phyloP scores from a whole-genome alignment of 2,888 invertebrate genomes.

The Andrena hattorfiana region DNA sequence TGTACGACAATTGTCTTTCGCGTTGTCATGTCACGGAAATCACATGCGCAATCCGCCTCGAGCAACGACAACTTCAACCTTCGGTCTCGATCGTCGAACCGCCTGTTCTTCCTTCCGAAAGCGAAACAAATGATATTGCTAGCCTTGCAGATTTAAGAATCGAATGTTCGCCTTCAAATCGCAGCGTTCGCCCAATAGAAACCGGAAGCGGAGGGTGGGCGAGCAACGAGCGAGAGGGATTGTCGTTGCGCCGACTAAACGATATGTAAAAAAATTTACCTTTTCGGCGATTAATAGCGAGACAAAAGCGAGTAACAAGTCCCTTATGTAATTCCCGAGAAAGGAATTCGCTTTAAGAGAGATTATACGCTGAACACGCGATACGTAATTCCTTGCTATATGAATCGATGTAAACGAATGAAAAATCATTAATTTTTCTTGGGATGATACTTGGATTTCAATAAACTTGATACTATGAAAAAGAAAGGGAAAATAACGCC shows the following conservation, averaged over 20 bases:
- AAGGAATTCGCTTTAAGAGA: slow-evolving; percentile 54
- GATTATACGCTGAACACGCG: slow-evolving; percentile 77
- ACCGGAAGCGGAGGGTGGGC: not conserved
- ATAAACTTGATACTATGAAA: slow-evolving; percentile 85
- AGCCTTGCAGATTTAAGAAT: not conserved
- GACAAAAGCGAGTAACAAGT: slow-evolving; percentile 39
- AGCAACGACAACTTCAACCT: slow-evolving; percentile 60
- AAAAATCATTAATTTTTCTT: slow-evolving; percentile 81
- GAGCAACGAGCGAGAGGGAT: slow-evolving; percentile 28
- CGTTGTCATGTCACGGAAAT: slow-evolving; percentile 10
- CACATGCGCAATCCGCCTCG: slow-evolving; percentile 27
- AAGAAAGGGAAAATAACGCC: slow-evolving; percentile 79
- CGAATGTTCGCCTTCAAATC: not conserved
- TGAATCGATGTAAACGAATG: slow-evolving; percentile 83
- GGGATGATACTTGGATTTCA: slow-evolving; percentile 83
- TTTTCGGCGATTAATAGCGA: slow-evolving; percentile 27
- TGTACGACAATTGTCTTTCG: slow-evolving; percentile 24
- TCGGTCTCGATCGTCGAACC: not conserved
- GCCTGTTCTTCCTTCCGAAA: not conserved
- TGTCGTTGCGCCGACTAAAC: slow-evolving; percentile 57
- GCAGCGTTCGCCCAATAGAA: not conserved
- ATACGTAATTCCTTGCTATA: slow-evolving; percentile 81
- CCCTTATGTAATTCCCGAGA: slow-evolving; percentile 48
- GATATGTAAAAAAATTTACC: slow-evolving; percentile 3
- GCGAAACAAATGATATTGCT: not conserved